These are phyloP conservation scores for Clavelina lepadiformis DNA, from an alignment of 23 tunicate genomes.

Conservation along the genomic window DNA sequence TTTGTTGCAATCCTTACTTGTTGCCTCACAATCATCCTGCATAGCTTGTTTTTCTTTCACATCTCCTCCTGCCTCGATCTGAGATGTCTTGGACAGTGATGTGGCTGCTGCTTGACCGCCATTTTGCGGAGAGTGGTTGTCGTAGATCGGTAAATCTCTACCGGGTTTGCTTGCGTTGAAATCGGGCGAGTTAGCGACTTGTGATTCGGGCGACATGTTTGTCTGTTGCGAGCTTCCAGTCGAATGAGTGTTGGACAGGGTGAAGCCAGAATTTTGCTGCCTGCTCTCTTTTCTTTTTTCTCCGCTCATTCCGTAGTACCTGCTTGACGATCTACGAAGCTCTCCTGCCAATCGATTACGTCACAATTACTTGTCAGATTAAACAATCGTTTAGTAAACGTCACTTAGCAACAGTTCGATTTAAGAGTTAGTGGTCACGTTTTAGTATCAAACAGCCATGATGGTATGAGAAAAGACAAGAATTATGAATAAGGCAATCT, in stretches of 20 bases:
- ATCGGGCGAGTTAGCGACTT: background rate
- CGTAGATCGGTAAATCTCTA: background rate
- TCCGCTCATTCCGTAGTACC: too few relatives aligned
- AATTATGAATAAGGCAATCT: background rate
- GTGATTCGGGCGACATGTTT: constrained; percentile 9
- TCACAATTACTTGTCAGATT: constrained; percentile 8
- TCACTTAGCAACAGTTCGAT: background rate
- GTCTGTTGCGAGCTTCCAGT: too few relatives aligned
- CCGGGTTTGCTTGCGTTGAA: background rate
- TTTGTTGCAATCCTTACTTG: too few relatives aligned
- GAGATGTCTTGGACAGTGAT: too few relatives aligned
- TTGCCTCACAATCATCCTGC: too few relatives aligned
- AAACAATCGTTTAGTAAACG: background rate
- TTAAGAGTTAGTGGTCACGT: background rate
- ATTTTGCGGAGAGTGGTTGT: background rate
- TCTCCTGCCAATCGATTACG: background rate
- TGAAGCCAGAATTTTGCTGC: too few relatives aligned
- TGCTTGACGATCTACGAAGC: too few relatives aligned
- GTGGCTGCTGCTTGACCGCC: background rate
- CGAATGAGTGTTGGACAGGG: too few relatives aligned
- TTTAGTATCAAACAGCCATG: constrained; percentile 1
- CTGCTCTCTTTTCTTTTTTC: too few relatives aligned
- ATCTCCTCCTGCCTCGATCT: too few relatives aligned
- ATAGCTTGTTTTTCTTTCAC: too few relatives aligned
- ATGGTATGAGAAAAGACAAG: background rate